These are phyloP conservation scores for Atrichornis clamosus DNA, from an alignment of 2,113 vertebrate species.

Conservation along the genomic window DNA sequence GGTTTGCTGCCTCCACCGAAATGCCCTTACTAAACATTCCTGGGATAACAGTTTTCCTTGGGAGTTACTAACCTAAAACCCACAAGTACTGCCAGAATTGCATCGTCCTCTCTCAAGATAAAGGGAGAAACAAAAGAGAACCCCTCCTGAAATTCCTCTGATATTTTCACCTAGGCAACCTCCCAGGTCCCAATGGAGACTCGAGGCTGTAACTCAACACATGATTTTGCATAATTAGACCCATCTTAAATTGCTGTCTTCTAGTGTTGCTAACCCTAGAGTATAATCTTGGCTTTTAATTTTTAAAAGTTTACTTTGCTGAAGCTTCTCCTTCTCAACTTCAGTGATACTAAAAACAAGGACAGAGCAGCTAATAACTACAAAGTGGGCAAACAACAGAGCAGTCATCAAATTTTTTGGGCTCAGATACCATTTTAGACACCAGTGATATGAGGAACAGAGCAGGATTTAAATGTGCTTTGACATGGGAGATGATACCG, in stretches of 20 bases:
- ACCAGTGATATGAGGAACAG: background rate
- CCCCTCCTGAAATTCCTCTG: background rate
- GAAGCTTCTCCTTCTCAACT: background rate
- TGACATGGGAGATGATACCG: conserved; percentile 22
- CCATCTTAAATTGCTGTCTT: conserved; percentile 22
- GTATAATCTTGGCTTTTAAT: conserved; percentile 29
- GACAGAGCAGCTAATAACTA: background rate
- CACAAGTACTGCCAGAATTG: background rate
- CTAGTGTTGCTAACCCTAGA: background rate
- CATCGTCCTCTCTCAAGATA: background rate
- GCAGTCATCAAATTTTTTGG: background rate
- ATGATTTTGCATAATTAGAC: conserved; percentile 7
- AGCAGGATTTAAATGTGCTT: conserved; percentile 35
- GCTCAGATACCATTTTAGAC: background rate
- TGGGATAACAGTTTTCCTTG: background rate
- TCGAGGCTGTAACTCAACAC: conserved; percentile 20
- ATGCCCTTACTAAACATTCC: background rate
- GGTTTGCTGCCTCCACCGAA: background rate
- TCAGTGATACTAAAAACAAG: background rate
- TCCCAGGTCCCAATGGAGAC: background rate
- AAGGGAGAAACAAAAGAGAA: background rate
- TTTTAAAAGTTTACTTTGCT: conserved; percentile 44
- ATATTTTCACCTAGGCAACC: background rate
- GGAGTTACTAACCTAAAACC: background rate
- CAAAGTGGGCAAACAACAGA: conserved; percentile 9